These are phyloP conservation scores for Catostomus latipinnis DNA, from an alignment of 2,797 vertebrate genomes.

Conservation along the genomic window DNA sequence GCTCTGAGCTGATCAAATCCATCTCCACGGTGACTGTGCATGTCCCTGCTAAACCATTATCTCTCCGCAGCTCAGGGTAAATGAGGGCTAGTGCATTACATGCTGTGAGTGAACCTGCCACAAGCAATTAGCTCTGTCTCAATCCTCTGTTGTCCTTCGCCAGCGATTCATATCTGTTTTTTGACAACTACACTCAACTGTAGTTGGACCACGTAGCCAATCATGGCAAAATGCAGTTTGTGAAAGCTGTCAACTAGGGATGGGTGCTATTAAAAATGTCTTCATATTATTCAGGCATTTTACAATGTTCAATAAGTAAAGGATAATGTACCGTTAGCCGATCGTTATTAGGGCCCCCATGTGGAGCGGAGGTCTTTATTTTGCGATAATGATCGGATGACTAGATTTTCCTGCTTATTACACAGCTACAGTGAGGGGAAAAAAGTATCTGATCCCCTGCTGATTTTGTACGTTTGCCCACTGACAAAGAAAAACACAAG, in stretches of 20 bases:
- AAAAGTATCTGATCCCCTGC: too few relatives aligned
- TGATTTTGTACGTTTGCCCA: too few relatives aligned
- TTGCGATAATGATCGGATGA: too few relatives aligned
- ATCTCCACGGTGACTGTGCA: slow-evolving; percentile 46
- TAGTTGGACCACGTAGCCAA: background rate
- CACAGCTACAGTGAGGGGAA: too few relatives aligned
- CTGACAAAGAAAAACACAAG: too few relatives aligned
- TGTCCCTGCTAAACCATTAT: slow-evolving; percentile 39
- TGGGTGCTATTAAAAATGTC: background rate
- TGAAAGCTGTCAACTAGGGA: background rate
- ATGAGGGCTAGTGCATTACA: slow-evolving; percentile 28
- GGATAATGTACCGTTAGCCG: too few relatives aligned
- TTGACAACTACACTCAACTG: slow-evolving; percentile 39
- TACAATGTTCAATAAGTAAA: too few relatives aligned
- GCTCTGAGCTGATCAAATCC: slow-evolving; percentile 28
- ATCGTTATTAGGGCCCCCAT: too few relatives aligned
- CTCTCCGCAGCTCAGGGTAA: slow-evolving; percentile 27
- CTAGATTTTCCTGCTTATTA: too few relatives aligned
- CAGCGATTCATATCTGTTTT: slow-evolving; percentile 37
- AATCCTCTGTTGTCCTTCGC: slow-evolving; percentile 19
- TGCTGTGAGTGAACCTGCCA: slow-evolving; percentile 33
- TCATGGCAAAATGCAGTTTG: background rate
- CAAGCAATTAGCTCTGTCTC: slow-evolving; percentile 41
- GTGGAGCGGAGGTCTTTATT: too few relatives aligned
- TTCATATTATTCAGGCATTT: background rate